Conservation (phyloP, 2,113 vertebrate genomes). For the Hippopotamus amphibius region DNA sequence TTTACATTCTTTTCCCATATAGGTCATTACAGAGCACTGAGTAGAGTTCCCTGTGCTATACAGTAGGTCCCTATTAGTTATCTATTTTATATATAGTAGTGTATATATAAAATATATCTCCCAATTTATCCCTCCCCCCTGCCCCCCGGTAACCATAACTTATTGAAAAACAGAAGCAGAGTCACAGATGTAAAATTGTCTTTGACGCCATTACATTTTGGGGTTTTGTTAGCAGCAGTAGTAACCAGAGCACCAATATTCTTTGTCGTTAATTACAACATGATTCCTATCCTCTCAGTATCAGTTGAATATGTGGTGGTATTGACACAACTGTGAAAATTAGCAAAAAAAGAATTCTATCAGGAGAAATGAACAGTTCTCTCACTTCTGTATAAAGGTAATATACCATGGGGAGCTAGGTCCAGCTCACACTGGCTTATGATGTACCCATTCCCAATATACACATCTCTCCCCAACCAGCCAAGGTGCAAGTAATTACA, state of each 20-base stretch:
- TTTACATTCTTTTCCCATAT: too few species aligned
- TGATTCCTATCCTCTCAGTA: background rate
- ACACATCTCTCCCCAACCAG: background rate
- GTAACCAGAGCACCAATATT: background rate
- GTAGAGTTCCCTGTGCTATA: too few species aligned
- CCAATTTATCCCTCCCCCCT: too few species aligned
- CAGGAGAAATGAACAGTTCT: background rate
- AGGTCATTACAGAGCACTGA: too few species aligned
- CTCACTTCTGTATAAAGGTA: background rate
- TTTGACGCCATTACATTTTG: background rate
- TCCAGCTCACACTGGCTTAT: background rate
- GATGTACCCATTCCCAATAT: background rate
- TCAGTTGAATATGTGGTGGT: background rate
- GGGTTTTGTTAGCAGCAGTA: background rate
- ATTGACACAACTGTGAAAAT: background rate
- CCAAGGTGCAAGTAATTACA: background rate
- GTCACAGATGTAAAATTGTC: background rate
- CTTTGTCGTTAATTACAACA: background rate
- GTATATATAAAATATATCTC: too few species aligned
- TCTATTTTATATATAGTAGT: too few species aligned
- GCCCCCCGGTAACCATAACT: too few species aligned
- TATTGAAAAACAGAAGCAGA: too few species aligned
- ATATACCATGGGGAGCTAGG: rapidly evolving
- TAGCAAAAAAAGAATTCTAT: background rate
- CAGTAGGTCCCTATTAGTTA: too few species aligned